Conservation (phyloP, 2,797 vertebrate species). For the Pseudochirops corinnae region DNA sequence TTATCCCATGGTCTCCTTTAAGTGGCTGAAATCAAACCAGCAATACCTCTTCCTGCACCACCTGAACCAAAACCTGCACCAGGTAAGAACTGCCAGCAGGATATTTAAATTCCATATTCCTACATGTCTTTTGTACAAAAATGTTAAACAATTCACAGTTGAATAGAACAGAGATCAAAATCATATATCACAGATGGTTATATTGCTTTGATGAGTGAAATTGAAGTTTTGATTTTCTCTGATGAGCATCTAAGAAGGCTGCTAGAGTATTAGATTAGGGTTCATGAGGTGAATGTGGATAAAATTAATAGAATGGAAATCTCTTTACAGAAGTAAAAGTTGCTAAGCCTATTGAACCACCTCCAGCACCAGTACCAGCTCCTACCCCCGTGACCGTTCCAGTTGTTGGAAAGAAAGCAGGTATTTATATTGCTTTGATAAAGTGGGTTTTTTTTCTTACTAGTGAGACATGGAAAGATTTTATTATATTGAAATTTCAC, state of each 20-base stretch:
- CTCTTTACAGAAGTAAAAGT: slow-evolving; percentile 83
- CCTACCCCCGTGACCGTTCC: slow-evolving; percentile 90
- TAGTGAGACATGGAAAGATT: not conserved
- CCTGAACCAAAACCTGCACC: slow-evolving; percentile 78
- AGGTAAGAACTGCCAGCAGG: slow-evolving; percentile 81
- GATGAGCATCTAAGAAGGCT: slow-evolving; percentile 47
- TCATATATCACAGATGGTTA: slow-evolving; percentile 30
- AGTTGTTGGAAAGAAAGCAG: slow-evolving; percentile 95
- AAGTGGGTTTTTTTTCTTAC: slow-evolving; percentile 14
- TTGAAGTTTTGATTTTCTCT: slow-evolving; percentile 34
- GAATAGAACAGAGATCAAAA: slow-evolving; percentile 17
- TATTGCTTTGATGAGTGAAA: slow-evolving; percentile 3
- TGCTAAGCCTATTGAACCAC: slow-evolving; percentile 81
- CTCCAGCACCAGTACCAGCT: slow-evolving; percentile 78
- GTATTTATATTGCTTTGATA: slow-evolving; percentile 83
- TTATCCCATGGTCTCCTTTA: slow-evolving; percentile 82
- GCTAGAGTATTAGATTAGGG: not conserved
- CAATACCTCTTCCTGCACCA: slow-evolving; percentile 82
- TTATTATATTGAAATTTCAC: slow-evolving; percentile 27
- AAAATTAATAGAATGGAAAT: slow-evolving; percentile 34
- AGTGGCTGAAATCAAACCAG: slow-evolving; percentile 87
- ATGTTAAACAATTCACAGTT: not conserved
- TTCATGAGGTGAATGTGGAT: not conserved
- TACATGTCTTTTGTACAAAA: slow-evolving; percentile 21
- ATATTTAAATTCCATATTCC: slow-evolving; percentile 13